Base-by-base conservation (phyloP, 2,888 invertebrate species). In the Celastrina argiolus region DNA sequence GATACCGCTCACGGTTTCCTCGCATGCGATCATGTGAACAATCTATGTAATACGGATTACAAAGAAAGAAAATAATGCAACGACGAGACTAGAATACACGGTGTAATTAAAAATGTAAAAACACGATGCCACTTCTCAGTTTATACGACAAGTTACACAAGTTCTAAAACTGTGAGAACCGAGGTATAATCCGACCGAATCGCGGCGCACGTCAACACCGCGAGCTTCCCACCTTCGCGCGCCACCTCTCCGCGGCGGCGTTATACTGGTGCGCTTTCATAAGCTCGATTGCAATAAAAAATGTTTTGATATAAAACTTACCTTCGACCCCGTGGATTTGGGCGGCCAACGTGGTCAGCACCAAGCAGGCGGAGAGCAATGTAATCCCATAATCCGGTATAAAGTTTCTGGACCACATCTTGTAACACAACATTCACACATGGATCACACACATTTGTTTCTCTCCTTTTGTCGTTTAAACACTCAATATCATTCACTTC, bases 371-470 rank as follows among this genome's bases (percentile, higher is more conserved):
- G 75, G 83, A 84, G 82, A 91, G 84, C 87, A 92, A 88, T 87
- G 86, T 92, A 93, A 93, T 93, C 93, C 93, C 92, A 92, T 93
- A 93, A 92, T 93, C 93, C 93, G 92, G 92, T 91, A 87, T 91
- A 91, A 92, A 92, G 92, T 93, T 92, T 89, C 92, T 93, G 92
- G 93, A 93, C 93, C 93, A 93, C 93, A 93, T 94, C 92, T 92
- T 93, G 88, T 81, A 85, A 81, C 92, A 92, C 89, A 89, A 92
- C 91, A 92, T 88, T 88, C 87, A 91, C 92, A 90, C 88, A 90
- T 88, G 89, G 87, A 89, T 84, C 88, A 87, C 89, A 91, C 90
- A 90, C 91, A 91, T 91, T 91, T 89, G 89, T 89, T 90, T 88
- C 85, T 87, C 87, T 84, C 85, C 85, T 84, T 83, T 81, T 85